Conservation (phyloP, 2,797 vertebrate species). For the Dipus sagitta region DNA sequence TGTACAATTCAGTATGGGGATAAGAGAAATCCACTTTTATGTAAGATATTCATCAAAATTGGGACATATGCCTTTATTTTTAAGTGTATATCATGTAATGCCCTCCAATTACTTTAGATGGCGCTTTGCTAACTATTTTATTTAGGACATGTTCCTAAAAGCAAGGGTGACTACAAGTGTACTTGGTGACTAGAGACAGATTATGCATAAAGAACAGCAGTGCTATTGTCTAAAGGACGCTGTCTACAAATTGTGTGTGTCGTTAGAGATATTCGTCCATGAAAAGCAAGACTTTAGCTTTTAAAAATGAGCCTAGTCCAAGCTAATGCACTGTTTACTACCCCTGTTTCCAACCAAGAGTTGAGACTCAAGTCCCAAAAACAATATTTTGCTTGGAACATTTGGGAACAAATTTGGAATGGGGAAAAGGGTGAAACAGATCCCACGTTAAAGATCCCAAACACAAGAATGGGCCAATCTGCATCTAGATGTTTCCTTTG, state of each 20-base stretch:
- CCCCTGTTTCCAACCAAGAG: constrained; percentile 26
- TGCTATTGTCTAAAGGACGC: constrained; percentile 13
- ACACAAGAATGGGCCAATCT: constrained; percentile 19
- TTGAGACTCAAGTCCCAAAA: background rate
- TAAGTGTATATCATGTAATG: background rate
- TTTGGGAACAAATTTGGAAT: constrained; percentile 46
- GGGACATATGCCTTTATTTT: background rate
- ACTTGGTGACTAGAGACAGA: background rate
- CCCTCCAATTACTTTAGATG: background rate
- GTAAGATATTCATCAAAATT: constrained; percentile 13
- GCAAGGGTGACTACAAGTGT: background rate
- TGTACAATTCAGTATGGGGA: background rate
- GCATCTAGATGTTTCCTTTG: constrained; percentile 46
- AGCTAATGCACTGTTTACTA: constrained; percentile 36
- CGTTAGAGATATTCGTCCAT: background rate
- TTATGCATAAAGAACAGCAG: background rate
- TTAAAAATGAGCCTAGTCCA: constrained; percentile 43
- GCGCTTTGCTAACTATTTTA: constrained; percentile 46
- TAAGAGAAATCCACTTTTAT: constrained; percentile 26
- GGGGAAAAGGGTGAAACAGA: constrained; percentile 21
- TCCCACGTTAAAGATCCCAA: constrained; percentile 50
- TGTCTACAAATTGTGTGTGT: background rate
- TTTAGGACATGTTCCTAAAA: constrained; percentile 26
- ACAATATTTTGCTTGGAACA: constrained; percentile 43
- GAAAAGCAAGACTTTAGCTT: constrained; percentile 2